These are phyloP conservation scores for Saxicola maurus DNA, from an alignment of 2,797 vertebrate genomes.

Conservation along the genomic window DNA sequence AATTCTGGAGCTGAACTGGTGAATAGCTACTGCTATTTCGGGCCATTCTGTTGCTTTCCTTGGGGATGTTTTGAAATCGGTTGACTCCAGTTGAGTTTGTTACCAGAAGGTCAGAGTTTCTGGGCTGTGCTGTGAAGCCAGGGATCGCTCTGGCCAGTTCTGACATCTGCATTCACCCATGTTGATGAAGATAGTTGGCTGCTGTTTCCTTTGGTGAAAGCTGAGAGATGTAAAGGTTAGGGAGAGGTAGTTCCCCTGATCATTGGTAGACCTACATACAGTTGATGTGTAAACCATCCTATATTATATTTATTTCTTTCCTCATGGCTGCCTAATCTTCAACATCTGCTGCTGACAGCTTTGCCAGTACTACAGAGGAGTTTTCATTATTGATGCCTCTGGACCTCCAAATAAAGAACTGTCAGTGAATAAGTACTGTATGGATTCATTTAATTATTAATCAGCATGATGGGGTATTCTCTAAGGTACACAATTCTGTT, in stretches of 20 bases:
- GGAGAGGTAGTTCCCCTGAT: background rate
- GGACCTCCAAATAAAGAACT: background rate
- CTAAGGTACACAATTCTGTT: constrained; percentile 13
- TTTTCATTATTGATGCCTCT: constrained; percentile 38
- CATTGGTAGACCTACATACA: background rate
- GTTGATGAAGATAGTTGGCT: background rate
- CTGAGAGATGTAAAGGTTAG: background rate
- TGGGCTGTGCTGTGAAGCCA: background rate
- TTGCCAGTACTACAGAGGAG: background rate
- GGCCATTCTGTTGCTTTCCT: background rate
- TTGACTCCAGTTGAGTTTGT: background rate
- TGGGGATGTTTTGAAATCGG: background rate
- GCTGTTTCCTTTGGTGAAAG: background rate
- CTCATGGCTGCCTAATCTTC: background rate
- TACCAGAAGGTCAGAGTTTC: background rate
- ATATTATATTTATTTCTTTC: background rate
- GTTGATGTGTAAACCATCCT: background rate
- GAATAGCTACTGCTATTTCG: background rate
- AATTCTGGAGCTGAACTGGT: background rate
- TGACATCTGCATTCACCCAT: background rate
- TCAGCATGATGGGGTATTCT: background rate
- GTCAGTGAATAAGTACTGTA: constrained; percentile 34
- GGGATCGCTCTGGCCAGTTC: background rate
- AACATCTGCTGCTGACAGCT: background rate
- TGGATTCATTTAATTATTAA: constrained; percentile 53